phyloP scores from a whole-genome alignment of 1,140 invertebrate species.

The Drosophila orosa region DNA sequence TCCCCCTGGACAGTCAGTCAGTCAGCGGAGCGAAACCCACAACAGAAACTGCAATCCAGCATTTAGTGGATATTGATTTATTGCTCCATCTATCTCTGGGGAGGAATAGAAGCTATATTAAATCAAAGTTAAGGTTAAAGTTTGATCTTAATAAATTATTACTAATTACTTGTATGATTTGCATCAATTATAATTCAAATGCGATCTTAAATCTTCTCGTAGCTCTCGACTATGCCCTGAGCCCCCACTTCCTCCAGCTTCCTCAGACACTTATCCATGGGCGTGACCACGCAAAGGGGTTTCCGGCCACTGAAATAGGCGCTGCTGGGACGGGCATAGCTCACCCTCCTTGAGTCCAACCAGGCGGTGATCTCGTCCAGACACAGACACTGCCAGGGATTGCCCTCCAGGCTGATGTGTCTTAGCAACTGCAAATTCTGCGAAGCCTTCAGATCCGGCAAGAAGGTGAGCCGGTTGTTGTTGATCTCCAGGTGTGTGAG shows the following conservation, averaged over 20 bases:
- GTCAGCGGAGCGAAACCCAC: constrained; percentile 29
- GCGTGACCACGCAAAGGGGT: constrained; percentile 73
- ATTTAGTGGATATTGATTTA: constrained; percentile 78
- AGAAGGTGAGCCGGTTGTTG: constrained; percentile 71
- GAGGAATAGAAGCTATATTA: not conserved
- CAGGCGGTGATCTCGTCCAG: constrained; percentile 67
- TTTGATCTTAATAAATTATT: not conserved
- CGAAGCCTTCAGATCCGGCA: constrained; percentile 40
- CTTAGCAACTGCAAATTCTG: constrained; percentile 39
- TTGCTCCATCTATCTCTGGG: constrained; percentile 21
- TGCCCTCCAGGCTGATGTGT: constrained; percentile 70
- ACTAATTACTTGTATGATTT: not conserved
- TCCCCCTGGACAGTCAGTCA: constrained; percentile 22
- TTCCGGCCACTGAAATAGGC: constrained; percentile 68
- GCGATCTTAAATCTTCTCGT: constrained; percentile 51
- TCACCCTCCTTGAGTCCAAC: constrained; percentile 51
- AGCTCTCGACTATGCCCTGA: constrained; percentile 62
- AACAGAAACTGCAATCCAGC: constrained; percentile 44
- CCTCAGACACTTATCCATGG: constrained; percentile 60
- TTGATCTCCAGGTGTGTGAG: constrained; percentile 65
- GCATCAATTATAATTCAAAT: not conserved
- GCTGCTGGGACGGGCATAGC: constrained; percentile 51
- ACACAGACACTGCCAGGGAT: constrained; percentile 80
- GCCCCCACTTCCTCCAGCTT: constrained; percentile 47
- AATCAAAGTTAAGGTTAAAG: not conserved